Base-by-base conservation (phyloP, 2,113 vertebrate genomes). In the Forbesichthys agassizii region DNA sequence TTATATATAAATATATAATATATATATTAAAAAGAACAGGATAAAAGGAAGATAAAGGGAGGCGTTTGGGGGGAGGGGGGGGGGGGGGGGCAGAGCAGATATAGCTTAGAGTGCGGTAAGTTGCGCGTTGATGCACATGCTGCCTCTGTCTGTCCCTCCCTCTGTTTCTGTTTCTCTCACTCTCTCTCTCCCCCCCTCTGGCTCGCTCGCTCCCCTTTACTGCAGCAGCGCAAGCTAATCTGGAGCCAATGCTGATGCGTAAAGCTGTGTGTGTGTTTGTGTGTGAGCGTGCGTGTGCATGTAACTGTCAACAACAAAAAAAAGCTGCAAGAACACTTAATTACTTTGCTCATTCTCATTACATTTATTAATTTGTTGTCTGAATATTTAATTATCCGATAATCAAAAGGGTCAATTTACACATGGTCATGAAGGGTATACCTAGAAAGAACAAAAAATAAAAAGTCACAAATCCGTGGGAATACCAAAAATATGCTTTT, bases 191-290 rank as follows among this genome's bases (percentile, higher is more conserved):
- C 93, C 91, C 61, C 88, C 85, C 54, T 16, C 16, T 16, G 0
- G 16, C 16, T 16, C 16, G 16, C 16, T 16, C 4, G 20, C 86
- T 81, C 88, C 90, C 79, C 66, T 85, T 93, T 93, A 96, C 96
- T 98, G 97, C 96, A 95, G 96, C 94, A 94, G 93, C 93, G 92
- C 94, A 93, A 92, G 94, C 94, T 95, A 93, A 94, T 95, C 95
- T 94, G 90, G 94, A 96, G 93, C 93, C 91, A 91, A 86, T 84
- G 91, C 93, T 92, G 93, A 93, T 93, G 88, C 90, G 93, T 91
- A 83, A 81, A 75, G 56, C 82, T 79, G 61, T 57, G 58, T 78
- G 70, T 47, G 53, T 78, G 56, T 93, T 91, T 91, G 89, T 42
- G 36, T 42, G 36, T 42, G 36, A 0, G 36, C 7, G 36, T 42